phyloP scores from a whole-genome alignment of 2,113 vertebrate species.

The Phrynosoma blainvillii region DNA sequence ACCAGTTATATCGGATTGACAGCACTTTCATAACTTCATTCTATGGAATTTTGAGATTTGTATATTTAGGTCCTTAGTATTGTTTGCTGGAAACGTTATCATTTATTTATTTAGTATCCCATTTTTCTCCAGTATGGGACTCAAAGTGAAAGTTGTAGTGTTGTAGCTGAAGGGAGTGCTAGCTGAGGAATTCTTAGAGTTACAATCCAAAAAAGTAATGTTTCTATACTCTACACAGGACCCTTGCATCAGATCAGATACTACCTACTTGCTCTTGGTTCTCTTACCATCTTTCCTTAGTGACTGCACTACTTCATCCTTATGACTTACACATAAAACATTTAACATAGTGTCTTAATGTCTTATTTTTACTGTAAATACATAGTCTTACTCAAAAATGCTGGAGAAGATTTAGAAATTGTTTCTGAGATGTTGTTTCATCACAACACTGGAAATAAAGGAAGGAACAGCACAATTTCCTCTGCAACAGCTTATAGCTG shows the following conservation, averaged over 20 bases:
- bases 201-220: background rate
- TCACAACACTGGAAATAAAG: slow-evolving; percentile 34
- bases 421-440: slow-evolving; percentile 45
- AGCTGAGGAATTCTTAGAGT: no score
- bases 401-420: slow-evolving; percentile 51
- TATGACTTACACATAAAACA: slow-evolving; percentile 4
- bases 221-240: background rate
- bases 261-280: background rate
- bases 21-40: no score
- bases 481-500: slow-evolving; percentile 12
- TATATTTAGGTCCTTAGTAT: no score
- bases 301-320: background rate
- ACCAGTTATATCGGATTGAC: no score
- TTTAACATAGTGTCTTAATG: background rate
- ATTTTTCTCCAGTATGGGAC: no score
- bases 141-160: background rate
- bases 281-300: background rate
- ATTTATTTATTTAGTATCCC: no score
- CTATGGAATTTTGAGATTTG: no score
- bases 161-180: no score
- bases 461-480: slow-evolving; percentile 39
- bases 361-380: slow-evolving; percentile 26
- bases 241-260: background rate
- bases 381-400: slow-evolving; percentile 36
- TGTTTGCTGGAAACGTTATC: no score